A percentile compares a stretch with the other conserved stretches of the same genome.
Evolutionary conservation across 64 coral and sea anemone species (phyloP).

Genomic region (Dendronephthya gigantea): DNA sequence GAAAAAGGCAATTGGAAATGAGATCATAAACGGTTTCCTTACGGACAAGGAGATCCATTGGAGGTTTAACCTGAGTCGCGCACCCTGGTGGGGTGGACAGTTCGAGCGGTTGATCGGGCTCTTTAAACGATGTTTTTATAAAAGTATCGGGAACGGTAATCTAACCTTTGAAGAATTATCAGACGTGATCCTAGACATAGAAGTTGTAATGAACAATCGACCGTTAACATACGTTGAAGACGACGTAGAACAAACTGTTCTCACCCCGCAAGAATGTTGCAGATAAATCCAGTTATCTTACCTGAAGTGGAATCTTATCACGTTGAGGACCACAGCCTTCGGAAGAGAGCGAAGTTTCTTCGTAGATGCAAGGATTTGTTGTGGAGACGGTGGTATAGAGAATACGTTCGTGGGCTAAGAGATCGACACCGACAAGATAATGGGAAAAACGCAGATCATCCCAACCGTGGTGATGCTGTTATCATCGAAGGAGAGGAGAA

Average conservation of each 20-base stretch:
- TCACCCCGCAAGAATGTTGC: background rate
- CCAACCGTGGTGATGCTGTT: too few species aligned
- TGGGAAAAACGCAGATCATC: too few species aligned
- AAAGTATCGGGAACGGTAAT: conserved; percentile 15
- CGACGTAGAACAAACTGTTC: background rate
- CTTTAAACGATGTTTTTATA: conserved; percentile 24
- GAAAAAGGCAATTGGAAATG: background rate
- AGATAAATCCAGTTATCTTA: background rate
- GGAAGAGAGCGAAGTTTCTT: background rate
- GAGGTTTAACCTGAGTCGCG: conserved; percentile 21
- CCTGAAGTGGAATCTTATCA: background rate
- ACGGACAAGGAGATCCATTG: background rate
- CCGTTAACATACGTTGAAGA: background rate
- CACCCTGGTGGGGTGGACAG: conserved; percentile 20
- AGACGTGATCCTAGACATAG: background rate
- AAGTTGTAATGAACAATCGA: background rate
- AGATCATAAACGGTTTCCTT: background rate
- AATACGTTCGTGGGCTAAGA: background rate
- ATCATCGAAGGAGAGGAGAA: too few species aligned
- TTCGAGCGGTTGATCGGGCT: conserved; percentile 15
- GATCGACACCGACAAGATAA: too few species aligned
- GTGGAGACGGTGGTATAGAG: background rate
- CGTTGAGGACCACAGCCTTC: background rate
- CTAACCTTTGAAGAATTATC: background rate
- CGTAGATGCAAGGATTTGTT: background rate